phyloP scores from a whole-genome alignment of 2,888 invertebrate species.

The Margaritifera margaritifera region DNA sequence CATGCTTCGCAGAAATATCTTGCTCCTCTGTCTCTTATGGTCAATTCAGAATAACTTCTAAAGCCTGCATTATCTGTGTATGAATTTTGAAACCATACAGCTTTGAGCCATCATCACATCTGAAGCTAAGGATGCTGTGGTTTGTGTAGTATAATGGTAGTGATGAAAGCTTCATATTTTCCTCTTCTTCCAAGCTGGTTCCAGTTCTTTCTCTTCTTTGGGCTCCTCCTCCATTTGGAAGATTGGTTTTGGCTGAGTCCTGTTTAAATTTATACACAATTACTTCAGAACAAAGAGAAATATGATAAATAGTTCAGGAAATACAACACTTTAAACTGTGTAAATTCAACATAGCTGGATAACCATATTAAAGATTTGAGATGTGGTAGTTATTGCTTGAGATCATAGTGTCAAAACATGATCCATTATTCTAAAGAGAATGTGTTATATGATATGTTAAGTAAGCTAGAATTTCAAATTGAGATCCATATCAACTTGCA shows the following conservation, averaged over 20 bases:
- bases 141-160: background rate
- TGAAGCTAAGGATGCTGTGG: too few species aligned
- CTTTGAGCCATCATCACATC: too few species aligned
- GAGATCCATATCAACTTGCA: background rate
- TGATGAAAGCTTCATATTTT: constrained; percentile 66
- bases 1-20: too few species aligned
- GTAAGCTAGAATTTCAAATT: background rate
- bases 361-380: background rate
- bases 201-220: constrained; percentile 63
- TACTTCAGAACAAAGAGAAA: background rate
- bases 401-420: too few species aligned
- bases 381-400: background rate
- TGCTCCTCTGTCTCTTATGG: too few species aligned
- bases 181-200: constrained; percentile 77
- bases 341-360: background rate
- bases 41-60: too few species aligned
- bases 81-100: too few species aligned
- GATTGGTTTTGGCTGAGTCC: constrained; percentile 88
- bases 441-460: too few species aligned
- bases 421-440: too few species aligned
- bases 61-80: too few species aligned
- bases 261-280: constrained; percentile 38
- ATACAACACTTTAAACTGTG: too few species aligned
- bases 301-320: too few species aligned
- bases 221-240: constrained; percentile 76